phyloP scores from a whole-genome alignment of 2,888 invertebrate genomes.

The Cheilosia vernalis region DNA sequence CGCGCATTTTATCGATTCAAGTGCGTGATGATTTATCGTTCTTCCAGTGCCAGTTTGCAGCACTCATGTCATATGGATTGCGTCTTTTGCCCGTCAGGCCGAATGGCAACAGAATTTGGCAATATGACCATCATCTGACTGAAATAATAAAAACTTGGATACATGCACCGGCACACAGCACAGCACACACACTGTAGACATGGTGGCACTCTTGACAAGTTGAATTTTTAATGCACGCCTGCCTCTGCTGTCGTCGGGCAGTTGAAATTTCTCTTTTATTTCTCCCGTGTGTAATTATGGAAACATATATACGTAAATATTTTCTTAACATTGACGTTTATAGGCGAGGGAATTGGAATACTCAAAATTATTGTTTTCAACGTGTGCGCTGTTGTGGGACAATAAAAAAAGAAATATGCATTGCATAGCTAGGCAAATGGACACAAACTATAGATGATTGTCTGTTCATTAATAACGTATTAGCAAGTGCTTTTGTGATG shows the following conservation, averaged over 20 bases:
- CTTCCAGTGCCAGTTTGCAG: neutral
- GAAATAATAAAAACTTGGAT: constrained; percentile 31
- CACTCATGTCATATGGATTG: constrained; percentile 14
- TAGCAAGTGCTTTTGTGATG: too few species aligned
- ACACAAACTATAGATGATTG: neutral
- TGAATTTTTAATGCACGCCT: constrained; percentile 3
- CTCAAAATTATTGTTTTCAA: neutral
- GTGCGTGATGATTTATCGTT: constrained; percentile 34
- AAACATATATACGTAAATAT: constrained; percentile 4
- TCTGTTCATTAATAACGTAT: too few species aligned
- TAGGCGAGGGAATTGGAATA: neutral
- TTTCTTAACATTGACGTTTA: neutral
- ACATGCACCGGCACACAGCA: neutral
- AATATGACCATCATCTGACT: constrained; percentile 30
- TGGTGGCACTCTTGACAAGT: neutral
- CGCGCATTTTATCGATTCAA: neutral
- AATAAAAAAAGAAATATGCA: neutral
- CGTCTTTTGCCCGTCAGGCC: constrained; percentile 19
- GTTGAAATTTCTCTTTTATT: constrained; percentile 13
- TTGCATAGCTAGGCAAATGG: neutral
- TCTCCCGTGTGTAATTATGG: neutral
- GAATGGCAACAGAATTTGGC: constrained; percentile 28
- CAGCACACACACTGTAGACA: neutral
- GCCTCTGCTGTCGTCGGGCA: neutral
- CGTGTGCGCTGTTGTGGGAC: neutral